A percentile compares a stretch with the other conserved stretches of the same genome.
Evolutionary conservation across 2,888 invertebrate genomes (phyloP).

Genomic region (Drosophila falleni): DNA sequence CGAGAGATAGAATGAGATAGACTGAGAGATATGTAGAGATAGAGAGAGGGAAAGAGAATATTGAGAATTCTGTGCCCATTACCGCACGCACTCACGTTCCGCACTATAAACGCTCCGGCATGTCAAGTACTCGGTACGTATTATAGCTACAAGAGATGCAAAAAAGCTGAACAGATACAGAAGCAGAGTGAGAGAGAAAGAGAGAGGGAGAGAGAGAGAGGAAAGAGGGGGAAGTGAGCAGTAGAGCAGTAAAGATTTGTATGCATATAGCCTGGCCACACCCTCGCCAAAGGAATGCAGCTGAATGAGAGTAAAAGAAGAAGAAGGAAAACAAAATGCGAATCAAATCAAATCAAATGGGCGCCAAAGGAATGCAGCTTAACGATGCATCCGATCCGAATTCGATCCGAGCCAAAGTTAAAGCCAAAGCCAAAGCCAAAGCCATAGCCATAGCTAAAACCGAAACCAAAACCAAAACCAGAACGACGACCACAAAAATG

Average conservation of each 20-base stretch:
- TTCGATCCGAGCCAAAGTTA: slow-evolving; percentile 20
- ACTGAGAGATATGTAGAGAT: not conserved
- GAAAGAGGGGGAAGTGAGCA: not conserved
- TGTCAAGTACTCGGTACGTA: slow-evolving; percentile 57
- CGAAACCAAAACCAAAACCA: slow-evolving; percentile 3
- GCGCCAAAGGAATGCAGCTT: slow-evolving; percentile 67
- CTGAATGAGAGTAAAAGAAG: slow-evolving; percentile 9
- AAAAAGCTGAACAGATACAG: slow-evolving; percentile 14
- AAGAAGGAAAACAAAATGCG: slow-evolving; percentile 25
- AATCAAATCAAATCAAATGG: slow-evolving; percentile 69
- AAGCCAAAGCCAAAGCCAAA: slow-evolving; percentile 14
- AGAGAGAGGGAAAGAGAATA: slow-evolving; percentile 1
- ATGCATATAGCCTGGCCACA: slow-evolving; percentile 17
- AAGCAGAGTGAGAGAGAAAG: not conserved
- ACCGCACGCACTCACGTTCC: slow-evolving; percentile 57
- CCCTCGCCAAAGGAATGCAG: slow-evolving; percentile 41
- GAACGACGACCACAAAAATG: slow-evolving; percentile 31
- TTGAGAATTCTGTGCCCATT: slow-evolving; percentile 33
- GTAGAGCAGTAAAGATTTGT: not conserved
- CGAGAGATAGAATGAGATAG: not conserved
- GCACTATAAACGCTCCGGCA: slow-evolving; percentile 75
- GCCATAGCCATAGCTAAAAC: slow-evolving; percentile 2
- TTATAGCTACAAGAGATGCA: slow-evolving; percentile 37
- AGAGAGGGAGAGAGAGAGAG: not conserved
- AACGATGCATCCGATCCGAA: slow-evolving; percentile 30